A percentile compares a stretch with the other conserved stretches of the same genome.
Evolutionary conservation across 2,888 invertebrate species (phyloP).

Genomic region (Trimorus sp.): DNA sequence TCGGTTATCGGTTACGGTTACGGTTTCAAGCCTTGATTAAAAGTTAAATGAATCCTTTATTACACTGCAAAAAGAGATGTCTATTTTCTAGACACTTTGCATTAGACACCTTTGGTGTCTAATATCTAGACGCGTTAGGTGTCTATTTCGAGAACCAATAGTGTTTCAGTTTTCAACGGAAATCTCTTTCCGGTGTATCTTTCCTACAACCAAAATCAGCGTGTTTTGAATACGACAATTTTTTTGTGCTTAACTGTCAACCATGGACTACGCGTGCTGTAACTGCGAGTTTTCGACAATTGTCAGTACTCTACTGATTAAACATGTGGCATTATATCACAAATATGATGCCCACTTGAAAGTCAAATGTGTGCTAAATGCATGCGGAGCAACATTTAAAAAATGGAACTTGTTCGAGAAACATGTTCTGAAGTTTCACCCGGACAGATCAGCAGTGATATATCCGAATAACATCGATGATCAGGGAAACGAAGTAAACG

Average conservation of each 20-base stretch:
- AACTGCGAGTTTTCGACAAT: conserved; percentile 15
- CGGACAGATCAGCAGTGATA: conserved; percentile 2
- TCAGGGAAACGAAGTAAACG: not conserved
- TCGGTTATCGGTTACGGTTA: no score
- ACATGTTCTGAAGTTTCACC: conserved; percentile 8
- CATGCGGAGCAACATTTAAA: conserved; percentile 33
- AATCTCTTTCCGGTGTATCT: not conserved
- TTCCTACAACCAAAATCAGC: not conserved
- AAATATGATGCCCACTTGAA: conserved; percentile 36
- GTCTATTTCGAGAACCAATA: no score
- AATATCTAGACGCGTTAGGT: no score
- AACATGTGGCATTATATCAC: conserved; percentile 17
- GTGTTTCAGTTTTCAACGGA: no score
- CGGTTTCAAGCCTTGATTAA: no score
- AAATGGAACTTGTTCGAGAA: conserved; percentile 18
- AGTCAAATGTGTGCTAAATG: conserved; percentile 27
- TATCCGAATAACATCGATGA: conserved; percentile 15
- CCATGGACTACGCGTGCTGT: conserved; percentile 5
- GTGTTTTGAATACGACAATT: not conserved
- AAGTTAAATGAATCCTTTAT: no score
- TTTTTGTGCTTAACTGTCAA: not conserved
- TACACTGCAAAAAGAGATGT: conserved; percentile 19
- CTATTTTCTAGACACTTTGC: conserved; percentile 10
- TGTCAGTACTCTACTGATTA: conserved; percentile 11
- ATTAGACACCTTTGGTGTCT: conserved; percentile 3